Conservation (phyloP, 2,888 invertebrate genomes). For the Dicroscelio sp. region DNA sequence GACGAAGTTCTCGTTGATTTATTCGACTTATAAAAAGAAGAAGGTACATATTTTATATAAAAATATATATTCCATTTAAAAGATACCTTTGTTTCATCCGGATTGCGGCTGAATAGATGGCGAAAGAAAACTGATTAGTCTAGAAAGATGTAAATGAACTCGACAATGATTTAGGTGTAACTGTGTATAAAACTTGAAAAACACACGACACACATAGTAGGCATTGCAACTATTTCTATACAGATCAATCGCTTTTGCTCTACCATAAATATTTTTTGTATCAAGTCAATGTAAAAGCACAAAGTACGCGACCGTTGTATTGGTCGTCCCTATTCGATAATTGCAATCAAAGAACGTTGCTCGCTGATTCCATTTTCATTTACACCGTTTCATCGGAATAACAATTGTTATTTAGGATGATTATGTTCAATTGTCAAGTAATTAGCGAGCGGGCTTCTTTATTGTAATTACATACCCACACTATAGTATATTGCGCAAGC, state of each 20-base stretch:
- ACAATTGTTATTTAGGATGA: too few species aligned
- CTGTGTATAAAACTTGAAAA: constrained; percentile 40
- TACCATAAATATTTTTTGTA: constrained; percentile 74
- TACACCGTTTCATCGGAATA: too few species aligned
- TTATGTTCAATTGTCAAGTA: too few species aligned
- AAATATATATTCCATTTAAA: constrained; percentile 58
- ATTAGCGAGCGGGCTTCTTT: constrained; percentile 34
- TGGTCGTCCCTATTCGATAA: constrained; percentile 41
- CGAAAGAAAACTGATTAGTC: constrained; percentile 32
- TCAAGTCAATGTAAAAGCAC: constrained; percentile 48
- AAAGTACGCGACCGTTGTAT: constrained; percentile 48
- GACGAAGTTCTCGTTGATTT: constrained; percentile 36
- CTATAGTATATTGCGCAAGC: too few species aligned
- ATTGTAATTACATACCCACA: constrained; percentile 43
- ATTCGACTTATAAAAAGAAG: constrained; percentile 53
- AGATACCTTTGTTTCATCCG: constrained; percentile 34
- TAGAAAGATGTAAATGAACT: constrained; percentile 30
- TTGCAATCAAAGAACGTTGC: too few species aligned
- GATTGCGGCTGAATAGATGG: constrained; percentile 45
- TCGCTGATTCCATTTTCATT: too few species aligned
- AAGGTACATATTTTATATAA: constrained; percentile 71
- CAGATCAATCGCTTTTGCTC: constrained; percentile 70
- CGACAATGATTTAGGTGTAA: constrained; percentile 55
- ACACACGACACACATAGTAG: constrained; percentile 52
- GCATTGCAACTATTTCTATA: constrained; percentile 75